A percentile compares a stretch with the other conserved stretches of the same genome.
phyloP scores from a whole-genome alignment of 2,888 invertebrate genomes.

The Diarsia rubi region DNA sequence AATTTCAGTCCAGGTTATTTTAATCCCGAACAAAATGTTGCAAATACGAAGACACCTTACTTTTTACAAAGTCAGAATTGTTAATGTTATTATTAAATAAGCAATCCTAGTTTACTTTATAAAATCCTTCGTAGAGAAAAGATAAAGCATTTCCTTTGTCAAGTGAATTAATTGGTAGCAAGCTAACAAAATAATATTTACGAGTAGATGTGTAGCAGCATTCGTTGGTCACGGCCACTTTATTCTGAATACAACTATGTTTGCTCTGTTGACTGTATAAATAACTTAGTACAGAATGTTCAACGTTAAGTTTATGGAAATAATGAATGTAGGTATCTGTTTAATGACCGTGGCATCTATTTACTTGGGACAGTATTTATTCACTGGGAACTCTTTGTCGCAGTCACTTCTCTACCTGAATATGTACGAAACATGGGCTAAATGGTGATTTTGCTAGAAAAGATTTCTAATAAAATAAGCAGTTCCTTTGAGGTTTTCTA shows the following conservation, averaged over 20 bases:
- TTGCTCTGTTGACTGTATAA: conserved; percentile 8
- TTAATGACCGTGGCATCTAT: conserved; percentile 1
- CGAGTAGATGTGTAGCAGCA: conserved; percentile 14
- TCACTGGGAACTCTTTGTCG: neutral
- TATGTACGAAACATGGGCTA: neutral
- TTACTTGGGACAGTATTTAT: neutral
- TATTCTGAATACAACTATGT: conserved; percentile 26
- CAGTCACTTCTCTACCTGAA: neutral
- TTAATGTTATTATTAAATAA: conserved; percentile 1
- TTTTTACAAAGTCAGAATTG: neutral
- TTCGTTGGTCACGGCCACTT: conserved; percentile 13
- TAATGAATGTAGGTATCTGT: neutral
- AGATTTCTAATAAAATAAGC: neutral
- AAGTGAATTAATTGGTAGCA: conserved; percentile 45
- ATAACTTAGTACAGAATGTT: conserved; percentile 1
- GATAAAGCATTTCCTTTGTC: conserved; percentile 35
- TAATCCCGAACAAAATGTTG: neutral
- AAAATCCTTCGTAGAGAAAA: conserved; percentile 28
- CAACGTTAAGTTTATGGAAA: conserved; percentile 1
- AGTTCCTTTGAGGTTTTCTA: neutral
- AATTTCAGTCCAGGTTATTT: neutral
- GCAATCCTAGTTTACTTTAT: conserved; percentile 20
- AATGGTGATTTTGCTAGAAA: neutral
- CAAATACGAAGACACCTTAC: neutral
- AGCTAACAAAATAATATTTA: conserved; percentile 45